These are phyloP conservation scores for Hemichromis elongatus DNA, from an alignment of 2,113 vertebrate genomes.

Conservation along the genomic window DNA sequence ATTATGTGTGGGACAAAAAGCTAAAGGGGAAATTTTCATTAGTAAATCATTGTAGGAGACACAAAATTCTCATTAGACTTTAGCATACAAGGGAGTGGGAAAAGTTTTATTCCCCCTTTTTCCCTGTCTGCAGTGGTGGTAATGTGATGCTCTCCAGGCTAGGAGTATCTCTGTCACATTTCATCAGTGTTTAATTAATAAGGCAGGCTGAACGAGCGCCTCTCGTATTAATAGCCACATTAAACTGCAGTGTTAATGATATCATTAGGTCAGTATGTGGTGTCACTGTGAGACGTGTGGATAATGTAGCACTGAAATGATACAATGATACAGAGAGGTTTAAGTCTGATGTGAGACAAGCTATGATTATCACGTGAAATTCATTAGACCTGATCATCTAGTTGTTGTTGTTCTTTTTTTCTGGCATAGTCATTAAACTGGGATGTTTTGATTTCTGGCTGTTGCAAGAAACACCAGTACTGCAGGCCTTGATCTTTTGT, in stretches of 20 bases:
- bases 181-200: conserved; percentile 64
- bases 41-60: neutral
- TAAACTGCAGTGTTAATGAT: conserved; percentile 56
- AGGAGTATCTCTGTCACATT: conserved; percentile 37
- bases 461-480: neutral
- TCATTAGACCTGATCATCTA: conserved; percentile 17
- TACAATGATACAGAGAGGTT: conserved; percentile 50
- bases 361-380: conserved; percentile 43
- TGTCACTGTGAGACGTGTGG: conserved; percentile 52
- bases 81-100: neutral
- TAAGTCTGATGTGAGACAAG: conserved; percentile 38
- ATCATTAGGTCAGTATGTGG: conserved; percentile 59
- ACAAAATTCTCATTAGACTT: neutral
- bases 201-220: conserved; percentile 34
- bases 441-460: neutral
- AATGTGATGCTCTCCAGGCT: conserved; percentile 35
- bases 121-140: conserved; percentile 22
- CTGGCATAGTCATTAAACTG: neutral
- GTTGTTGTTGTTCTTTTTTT: neutral
- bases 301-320: conserved; percentile 60
- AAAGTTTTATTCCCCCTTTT: accelerated
- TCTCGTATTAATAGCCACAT: conserved; percentile 40
- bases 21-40: neutral
- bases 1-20: neutral
- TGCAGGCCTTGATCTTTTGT: neutral